Base-by-base conservation (phyloP, 2,888 invertebrate species). In the Ischnura elegans region DNA sequence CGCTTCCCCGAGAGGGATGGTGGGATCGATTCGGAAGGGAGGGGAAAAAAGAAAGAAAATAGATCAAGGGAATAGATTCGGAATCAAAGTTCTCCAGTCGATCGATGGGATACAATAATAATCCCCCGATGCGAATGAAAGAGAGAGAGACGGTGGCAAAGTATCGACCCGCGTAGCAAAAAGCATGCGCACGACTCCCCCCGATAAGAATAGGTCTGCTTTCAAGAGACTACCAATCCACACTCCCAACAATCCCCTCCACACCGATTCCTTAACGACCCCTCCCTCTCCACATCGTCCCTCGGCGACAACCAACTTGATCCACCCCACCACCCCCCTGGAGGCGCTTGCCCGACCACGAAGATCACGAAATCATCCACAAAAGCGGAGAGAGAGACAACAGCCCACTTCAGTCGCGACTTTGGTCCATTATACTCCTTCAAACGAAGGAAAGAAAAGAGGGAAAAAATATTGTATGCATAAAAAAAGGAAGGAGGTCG, bases 91-190 rank as follows among this genome's bases (percentile, higher is more conserved):
- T 0, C 76, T 16, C 61, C 16, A 25, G 55, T 61, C 61, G 47
- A 90, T 90, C 90, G 61, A 90, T 90, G 13, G 21, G n/a, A 43
- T 43, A 43, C 43, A 43, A 90, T 66, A 90, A 90, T 90, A 90
- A 90, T 43, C 42, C 42, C n/a, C 42, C 51, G 19, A 36, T 51
- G 90, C 66, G 90, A 90, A 90, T 90, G 90, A 90, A 66, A 90
- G 36, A 19, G 76, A 76, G 90, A 90, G 36, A 19, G 76, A 76
- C 13, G 76, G 61, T 42, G 42, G 55, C 36, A 47, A 51, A 55
- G n/a, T 61, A 90, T 90, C 90, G 90, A 90, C 61, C 90, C 42
- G 61, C 51, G 13, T 51, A 36, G 0, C n/a, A 42, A 25, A 21
- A 90, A n/a, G 43, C 90, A 90, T 90, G 90, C 90, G 90, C 90